Base-by-base conservation (phyloP, 2,113 vertebrate genomes). In the Hippocampus comes region DNA sequence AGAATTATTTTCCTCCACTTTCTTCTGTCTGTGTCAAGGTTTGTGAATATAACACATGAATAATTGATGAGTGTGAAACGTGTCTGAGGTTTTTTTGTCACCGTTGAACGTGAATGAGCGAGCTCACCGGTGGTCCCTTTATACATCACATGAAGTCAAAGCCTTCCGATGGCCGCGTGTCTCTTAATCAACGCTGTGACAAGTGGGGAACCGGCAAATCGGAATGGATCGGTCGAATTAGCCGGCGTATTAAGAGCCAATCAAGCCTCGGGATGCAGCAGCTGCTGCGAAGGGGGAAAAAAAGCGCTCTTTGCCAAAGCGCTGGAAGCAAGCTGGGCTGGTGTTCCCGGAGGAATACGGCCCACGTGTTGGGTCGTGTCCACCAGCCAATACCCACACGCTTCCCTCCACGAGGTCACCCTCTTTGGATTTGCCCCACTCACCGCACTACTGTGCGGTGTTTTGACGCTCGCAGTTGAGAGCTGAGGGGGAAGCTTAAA, bases 211-310 rank as follows among this genome's bases (percentile, higher is more conserved):
- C 88, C 79, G 46, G 83, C 84, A 91, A 90, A 91, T 91, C 82
- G 83, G 89, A 92, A 92, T 90, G 83, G 89, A 92, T 91, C 84
- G 90, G 87, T 91, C 86, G 90, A 92, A 93, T 93, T 91, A 92
- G 86, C 90, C 71, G 5, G 81, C 76, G 86, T 90, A 93, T 92
- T 91, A 92, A 91, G 89, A 91, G 90, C 85, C 90, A 83, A 88
- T 91, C 91, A 91, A 88, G 88, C 87, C 89, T 87, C 84, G 87
- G 90, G 90, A 92, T 78, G 90, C 88, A 86, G 90, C 91, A 92
- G 91, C 90, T 91, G 91, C 89, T 88, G 83, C 68, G 77, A 68
- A 82, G 34, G 34, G 34, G 71, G 14, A 23, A 51, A 34, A 73
- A 78, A 87, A 77, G 75, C 71, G 73, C 66, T 60, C 77, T 81